phyloP scores from a whole-genome alignment of 1,140 invertebrate genomes.

The Meteorus sp. region DNA sequence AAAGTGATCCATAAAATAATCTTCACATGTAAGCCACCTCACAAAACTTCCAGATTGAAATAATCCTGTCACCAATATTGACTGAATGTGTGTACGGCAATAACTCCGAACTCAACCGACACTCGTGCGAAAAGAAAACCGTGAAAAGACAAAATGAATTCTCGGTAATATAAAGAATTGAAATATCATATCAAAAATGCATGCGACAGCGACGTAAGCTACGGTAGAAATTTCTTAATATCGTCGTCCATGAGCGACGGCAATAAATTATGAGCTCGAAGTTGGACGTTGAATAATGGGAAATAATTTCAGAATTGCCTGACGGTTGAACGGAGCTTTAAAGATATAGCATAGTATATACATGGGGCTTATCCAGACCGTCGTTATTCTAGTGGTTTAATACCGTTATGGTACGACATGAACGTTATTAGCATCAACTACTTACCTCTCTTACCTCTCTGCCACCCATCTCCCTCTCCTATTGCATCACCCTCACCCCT shows the following conservation, averaged over 20 bases:
- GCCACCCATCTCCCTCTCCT: slow-evolving; percentile 2
- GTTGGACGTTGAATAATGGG: slow-evolving; percentile 29
- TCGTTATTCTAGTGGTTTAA: slow-evolving; percentile 54
- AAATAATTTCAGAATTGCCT: slow-evolving; percentile 30
- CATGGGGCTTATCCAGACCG: slow-evolving; percentile 34
- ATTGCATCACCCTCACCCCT: slow-evolving; percentile 9
- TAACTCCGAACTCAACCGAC: no score
- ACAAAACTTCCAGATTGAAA: no score
- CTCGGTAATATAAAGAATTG: slow-evolving; percentile 9
- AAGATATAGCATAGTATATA: slow-evolving; percentile 31
- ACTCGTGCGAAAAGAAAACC: no score
- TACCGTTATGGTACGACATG: slow-evolving; percentile 47
- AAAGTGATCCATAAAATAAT: no score
- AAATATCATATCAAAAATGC: slow-evolving; percentile 19
- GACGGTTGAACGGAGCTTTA: slow-evolving; percentile 29
- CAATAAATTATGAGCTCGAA: slow-evolving; percentile 29
- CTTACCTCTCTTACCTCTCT: slow-evolving; percentile 39
- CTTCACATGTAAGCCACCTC: no score
- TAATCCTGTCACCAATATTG: no score
- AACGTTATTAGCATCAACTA: slow-evolving; percentile 55
- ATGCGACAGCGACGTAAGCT: slow-evolving; percentile 12
- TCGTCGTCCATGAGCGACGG: slow-evolving; percentile 26
- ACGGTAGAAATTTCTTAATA: slow-evolving; percentile 26
- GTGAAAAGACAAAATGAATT: no score
- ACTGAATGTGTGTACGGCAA: no score